phyloP scores from a whole-genome alignment of 2,888 invertebrate species.

The Cryptocephalus primarius region DNA sequence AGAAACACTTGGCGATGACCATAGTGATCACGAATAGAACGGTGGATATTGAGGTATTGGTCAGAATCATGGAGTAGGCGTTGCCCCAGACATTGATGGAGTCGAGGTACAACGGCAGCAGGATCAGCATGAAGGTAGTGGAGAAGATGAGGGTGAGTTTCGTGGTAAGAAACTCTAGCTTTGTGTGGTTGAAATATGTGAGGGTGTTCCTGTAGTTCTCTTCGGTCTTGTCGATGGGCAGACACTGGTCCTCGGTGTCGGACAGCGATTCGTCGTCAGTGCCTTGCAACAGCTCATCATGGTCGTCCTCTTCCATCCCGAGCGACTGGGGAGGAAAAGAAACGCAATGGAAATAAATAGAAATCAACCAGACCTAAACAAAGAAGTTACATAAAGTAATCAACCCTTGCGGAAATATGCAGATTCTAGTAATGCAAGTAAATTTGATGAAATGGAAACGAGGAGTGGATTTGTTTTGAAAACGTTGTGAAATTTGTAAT shows the following conservation, averaged over 20 bases:
- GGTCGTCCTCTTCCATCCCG: constrained; percentile 26
- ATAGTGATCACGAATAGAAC: constrained; percentile 23
- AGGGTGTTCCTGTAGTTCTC: constrained; percentile 19
- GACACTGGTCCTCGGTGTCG: constrained; percentile 30
- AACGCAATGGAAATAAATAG: too few species aligned
- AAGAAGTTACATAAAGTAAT: too few species aligned
- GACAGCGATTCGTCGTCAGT: constrained; percentile 34
- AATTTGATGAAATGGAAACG: too few species aligned
- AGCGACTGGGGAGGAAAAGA: background rate
- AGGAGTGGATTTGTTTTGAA: too few species aligned
- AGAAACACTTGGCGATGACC: constrained; percentile 23
- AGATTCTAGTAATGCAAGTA: too few species aligned
- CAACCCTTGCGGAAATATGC: too few species aligned
- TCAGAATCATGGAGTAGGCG: constrained; percentile 29
- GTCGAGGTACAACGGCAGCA: constrained; percentile 43
- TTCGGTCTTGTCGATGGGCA: constrained; percentile 26
- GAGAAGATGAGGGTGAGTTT: constrained; percentile 38
- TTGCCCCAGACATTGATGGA: constrained; percentile 28
- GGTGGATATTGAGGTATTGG: constrained; percentile 24
- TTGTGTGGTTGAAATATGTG: constrained; percentile 28
- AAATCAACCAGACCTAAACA: too few species aligned
- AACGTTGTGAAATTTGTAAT: too few species aligned
- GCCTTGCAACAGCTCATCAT: constrained; percentile 31
- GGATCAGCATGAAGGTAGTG: constrained; percentile 40
- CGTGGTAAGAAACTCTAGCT: constrained; percentile 38